These are phyloP conservation scores for Eulemur rufifrons DNA, from an alignment of 2,113 vertebrate genomes.

Conservation along the genomic window DNA sequence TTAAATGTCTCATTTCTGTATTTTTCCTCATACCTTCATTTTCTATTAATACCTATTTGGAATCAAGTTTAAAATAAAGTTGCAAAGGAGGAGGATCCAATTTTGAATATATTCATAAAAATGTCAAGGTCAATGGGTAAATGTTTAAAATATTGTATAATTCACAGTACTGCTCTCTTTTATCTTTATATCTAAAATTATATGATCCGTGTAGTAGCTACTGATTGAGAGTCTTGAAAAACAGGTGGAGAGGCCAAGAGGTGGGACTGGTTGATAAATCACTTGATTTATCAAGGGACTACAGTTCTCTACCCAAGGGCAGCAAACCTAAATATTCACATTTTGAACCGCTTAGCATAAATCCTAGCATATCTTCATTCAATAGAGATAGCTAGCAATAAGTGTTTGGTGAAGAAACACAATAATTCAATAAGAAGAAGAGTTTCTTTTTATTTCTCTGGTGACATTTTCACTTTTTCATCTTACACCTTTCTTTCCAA, in stretches of 20 bases:
- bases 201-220: not conserved
- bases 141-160: conserved; percentile 24
- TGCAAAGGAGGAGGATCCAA: not conserved
- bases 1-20: not conserved
- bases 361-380: not conserved
- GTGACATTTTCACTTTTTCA: not conserved
- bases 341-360: not conserved
- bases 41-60: not conserved
- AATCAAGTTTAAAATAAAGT: conserved; percentile 36
- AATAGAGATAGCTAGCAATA: not conserved
- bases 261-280: not conserved
- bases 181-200: conserved; percentile 55
- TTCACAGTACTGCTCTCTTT: not conserved
- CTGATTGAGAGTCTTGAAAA: conserved; percentile 39
- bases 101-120: conserved; percentile 57
- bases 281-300: not conserved
- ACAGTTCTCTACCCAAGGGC: not conserved
- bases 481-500: not conserved
- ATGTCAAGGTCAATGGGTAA: conserved; percentile 1
- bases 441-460: not conserved
- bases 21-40: not conserved
- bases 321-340: not conserved
- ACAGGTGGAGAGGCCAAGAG: not conserved
- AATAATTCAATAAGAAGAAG: not conserved
- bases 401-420: not conserved